A percentile compares a stretch with the other conserved stretches of the same genome.
These are phyloP conservation scores for Palythoa grandiflora DNA, from an alignment of 92 coral and sea anemone species.

Conservation along the genomic window DNA sequence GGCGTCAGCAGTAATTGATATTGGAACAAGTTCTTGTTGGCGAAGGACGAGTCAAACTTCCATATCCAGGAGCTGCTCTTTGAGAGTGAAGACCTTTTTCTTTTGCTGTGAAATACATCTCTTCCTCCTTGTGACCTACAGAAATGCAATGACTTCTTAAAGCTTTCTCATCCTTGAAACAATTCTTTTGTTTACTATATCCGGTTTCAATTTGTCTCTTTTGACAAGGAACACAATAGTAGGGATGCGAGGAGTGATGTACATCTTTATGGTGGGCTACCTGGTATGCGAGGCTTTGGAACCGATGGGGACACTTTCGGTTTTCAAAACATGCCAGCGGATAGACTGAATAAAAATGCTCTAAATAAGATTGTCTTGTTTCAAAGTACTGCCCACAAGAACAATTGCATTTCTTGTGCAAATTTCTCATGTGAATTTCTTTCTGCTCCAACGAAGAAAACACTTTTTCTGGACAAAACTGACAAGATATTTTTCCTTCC, in stretches of 20 bases:
- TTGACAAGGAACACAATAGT: constrained; percentile 91
- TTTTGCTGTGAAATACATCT: constrained; percentile 73
- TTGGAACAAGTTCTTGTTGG: constrained; percentile 81
- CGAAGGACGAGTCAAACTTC: constrained; percentile 47
- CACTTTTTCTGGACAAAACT: constrained; percentile 89
- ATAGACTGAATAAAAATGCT: constrained; percentile 89
- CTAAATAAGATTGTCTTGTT: constrained; percentile 83
- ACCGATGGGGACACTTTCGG: constrained; percentile 96
- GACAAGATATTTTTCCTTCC: constrained; percentile 57
- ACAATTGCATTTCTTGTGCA: constrained; percentile 98
- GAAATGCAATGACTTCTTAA: constrained; percentile 79
- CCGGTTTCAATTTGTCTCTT: constrained; percentile 64
- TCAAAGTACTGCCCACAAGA: constrained; percentile 91
- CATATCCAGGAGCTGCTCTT: constrained; percentile 17
- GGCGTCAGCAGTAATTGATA: constrained; percentile 66
- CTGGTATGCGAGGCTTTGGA: constrained; percentile 83
- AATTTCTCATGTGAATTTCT: constrained; percentile 94
- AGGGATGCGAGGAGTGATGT: constrained; percentile 84
- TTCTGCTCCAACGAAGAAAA: constrained; percentile 82
- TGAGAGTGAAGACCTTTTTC: constrained; percentile 49
- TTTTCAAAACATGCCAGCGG: constrained; percentile 97
- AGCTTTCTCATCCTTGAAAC: constrained; percentile 87
- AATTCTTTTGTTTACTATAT: constrained; percentile 53
- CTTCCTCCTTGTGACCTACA: constrained; percentile 78
- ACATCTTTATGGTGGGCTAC: constrained; percentile 85